Conservation (phyloP, 2,113 vertebrate species). For the Dipodomys stephensi region DNA sequence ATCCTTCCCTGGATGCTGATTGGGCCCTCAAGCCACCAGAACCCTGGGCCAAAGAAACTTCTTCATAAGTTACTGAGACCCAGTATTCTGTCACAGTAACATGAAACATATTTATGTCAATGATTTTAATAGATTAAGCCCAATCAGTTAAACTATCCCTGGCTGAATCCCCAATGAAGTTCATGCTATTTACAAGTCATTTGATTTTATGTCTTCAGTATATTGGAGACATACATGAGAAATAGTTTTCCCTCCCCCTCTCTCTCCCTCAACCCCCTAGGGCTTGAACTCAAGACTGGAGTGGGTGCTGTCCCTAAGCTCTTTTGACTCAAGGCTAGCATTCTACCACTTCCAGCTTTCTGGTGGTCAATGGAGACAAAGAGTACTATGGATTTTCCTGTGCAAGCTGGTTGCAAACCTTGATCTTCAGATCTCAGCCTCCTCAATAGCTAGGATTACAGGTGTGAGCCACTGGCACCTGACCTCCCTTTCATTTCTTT, state of each 20-base stretch:
- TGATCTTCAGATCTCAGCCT: no score
- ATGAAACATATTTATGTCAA: background rate
- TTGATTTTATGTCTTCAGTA: background rate
- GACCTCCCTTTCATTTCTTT: background rate
- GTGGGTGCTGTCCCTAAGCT: no score
- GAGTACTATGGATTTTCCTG: no score
- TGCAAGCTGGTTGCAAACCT: no score
- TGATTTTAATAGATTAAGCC: background rate
- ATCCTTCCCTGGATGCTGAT: background rate
- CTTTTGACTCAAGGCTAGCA: no score
- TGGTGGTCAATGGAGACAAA: no score
- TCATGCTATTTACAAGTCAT: background rate
- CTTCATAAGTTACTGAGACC: background rate
- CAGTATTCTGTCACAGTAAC: background rate
- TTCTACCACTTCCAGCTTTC: no score
- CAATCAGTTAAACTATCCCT: background rate
- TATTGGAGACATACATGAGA: background rate
- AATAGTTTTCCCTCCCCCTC: background rate
- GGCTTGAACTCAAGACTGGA: no score
- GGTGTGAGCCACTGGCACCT: no score
- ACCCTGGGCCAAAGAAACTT: background rate
- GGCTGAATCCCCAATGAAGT: background rate
- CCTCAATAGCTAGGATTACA: no score
- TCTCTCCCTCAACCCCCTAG: no score
- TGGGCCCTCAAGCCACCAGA: background rate